Evolutionary conservation across 2,797 vertebrate genomes (phyloP), one percentile per base, ranked within the genome.

Genomic region (Sebastes steindachneri): DNA sequence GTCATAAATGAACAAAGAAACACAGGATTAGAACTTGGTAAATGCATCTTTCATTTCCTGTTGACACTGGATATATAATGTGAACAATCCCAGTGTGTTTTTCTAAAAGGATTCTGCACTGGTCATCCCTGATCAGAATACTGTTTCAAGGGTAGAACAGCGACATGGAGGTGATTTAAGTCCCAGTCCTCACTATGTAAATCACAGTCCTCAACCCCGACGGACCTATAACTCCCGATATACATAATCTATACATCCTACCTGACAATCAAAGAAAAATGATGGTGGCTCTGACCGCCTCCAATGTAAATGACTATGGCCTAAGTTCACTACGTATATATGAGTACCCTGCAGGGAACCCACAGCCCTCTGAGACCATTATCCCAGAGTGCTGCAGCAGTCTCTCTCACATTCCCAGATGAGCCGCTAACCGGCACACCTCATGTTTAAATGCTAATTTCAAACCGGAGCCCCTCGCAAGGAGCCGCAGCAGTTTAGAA

Each of bases 391-490:
- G 59, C 66, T 54, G 65, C 23, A 65, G 79, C 75, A 10, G 60
- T 75, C 66, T 73, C 60, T 58, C 63, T 75, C 66, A 23, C 60
- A 70, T 75, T 79, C 55, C 75, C 58, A 66, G 26, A 79, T 28
- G 60, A 86, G 77, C 55, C 75, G 41, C 83, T 80, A 77, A 85
- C 74, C 80, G 75, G 63, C 37, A 65, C 51, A 68, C 54, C 76
- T 86, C 72, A 83, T 82, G 90, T 88, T 85, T 86, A 86, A 92
- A 91, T 93, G 86, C 68, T 86, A 88, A 88, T 92, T 72, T 68
- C 23, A 75, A 53, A 53, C 54, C 58, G 29, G 33, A 75, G 70
- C 65, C 51, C 84, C 81, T 84, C 55, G 69, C 59, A 69, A 69
- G 69, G 64, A 84, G 66, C 57, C 12, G 60, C 29, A 51, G 65